Evolutionary conservation across 2,888 invertebrate genomes (phyloP), one percentile per base, ranked within the genome.

Genomic region (Macrophya alboannulata): DNA sequence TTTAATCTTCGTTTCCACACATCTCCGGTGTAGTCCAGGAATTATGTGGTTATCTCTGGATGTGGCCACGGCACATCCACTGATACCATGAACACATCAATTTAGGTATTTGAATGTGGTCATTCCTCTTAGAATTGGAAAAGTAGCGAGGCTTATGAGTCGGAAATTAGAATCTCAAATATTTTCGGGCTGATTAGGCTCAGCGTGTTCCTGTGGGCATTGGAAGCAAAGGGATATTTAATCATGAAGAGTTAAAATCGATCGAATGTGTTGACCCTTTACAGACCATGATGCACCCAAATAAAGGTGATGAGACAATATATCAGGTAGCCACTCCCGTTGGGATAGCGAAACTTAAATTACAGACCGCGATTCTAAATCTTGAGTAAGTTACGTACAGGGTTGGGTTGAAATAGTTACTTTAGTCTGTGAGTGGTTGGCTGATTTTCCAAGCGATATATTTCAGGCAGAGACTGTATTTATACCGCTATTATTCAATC

Each of bases 1-100:
- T 81, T 81, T 65, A 81, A 62, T 62, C 81, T 59, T 62, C 43
- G 62, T 62, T 62, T 62, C 37, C 62, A 81, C 81, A 81, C 17
- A 62, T 62, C 43, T 62, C 40, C 43, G 21, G 21, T 81, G 31
- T 74, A 45, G 51, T 55, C 37, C 77, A n/a, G 48, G 4, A n/a
- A 43, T 74, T 74, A 21, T 45, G 12, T 74, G 72, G 6, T 45
- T 45, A 74, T 74, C 21, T 74, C 5, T 12, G 37, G 68, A 9
- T 74, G 72, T 74, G 3, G 31, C 31, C 31, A 8, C 21, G n/a
- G n/a, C 72, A 17, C 12, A n/a, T 40, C 4, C 45, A 25, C 25
- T 21, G 21, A 74, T 0, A n/a, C 8, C 43, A 17, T 21, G 12
- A 74, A 25, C 43, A 21, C 21, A 21, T 74, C 72, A 21, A 74